Conservation (phyloP, 2,888 invertebrate species). For the Eristalinus aeneus region DNA sequence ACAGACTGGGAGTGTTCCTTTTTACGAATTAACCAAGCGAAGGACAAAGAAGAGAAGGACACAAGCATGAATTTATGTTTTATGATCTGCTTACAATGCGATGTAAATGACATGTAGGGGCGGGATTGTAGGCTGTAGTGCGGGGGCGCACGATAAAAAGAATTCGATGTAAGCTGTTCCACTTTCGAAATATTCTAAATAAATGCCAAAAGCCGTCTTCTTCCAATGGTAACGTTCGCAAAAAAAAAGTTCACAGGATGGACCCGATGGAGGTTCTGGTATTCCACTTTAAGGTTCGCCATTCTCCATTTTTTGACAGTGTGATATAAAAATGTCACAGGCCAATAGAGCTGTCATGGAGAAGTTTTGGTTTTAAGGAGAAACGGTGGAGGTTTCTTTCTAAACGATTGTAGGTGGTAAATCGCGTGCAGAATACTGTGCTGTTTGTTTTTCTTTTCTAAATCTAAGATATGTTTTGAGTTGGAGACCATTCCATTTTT, state of each 20-base stretch:
- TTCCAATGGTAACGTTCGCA: not conserved
- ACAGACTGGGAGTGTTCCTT: slow-evolving; percentile 32
- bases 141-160: slow-evolving; percentile 18
- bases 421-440: too few relatives aligned
- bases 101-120: slow-evolving; percentile 40
- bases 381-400: not conserved
- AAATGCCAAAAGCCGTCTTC: not conserved
- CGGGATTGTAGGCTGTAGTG: not conserved
- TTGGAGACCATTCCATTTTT: too few relatives aligned
- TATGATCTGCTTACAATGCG: slow-evolving; percentile 62
- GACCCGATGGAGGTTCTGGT: not conserved
- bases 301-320: not conserved
- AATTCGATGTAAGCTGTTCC: slow-evolving; percentile 48
- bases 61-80: slow-evolving; percentile 60
- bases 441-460: too few relatives aligned
- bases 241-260: not conserved
- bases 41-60: slow-evolving; percentile 26
- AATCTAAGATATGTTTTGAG: too few relatives aligned
- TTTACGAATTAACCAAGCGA: slow-evolving; percentile 44
- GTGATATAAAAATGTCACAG: not conserved
- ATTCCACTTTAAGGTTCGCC: not conserved
- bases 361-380: not conserved
- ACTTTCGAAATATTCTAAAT: slow-evolving; percentile 35
- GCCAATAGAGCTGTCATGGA: not conserved
- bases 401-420: too few relatives aligned